Evolutionary conservation across 2,888 invertebrate species (phyloP).

Genomic region (Choristoneura rosaceana): DNA sequence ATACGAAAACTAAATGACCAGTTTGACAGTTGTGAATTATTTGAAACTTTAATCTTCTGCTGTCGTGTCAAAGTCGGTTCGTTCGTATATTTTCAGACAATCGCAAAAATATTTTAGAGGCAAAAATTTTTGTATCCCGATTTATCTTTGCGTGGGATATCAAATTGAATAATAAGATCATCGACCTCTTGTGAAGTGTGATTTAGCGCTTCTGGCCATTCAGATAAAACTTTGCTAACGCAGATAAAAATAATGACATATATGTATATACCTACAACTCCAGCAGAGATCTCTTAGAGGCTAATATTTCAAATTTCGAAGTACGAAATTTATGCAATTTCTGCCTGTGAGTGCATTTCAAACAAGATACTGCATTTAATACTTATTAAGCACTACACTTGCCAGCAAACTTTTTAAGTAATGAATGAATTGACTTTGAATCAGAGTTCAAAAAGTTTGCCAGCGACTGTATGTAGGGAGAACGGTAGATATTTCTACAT

Average conservation of each 20-base stretch:
- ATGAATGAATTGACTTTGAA: too few relatives aligned
- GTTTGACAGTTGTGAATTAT: neutral
- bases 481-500: neutral
- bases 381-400: too few relatives aligned
- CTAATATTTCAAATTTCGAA: neutral
- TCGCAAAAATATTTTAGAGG: neutral
- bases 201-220: neutral
- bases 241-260: neutral
- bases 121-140: neutral
- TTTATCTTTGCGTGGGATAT: neutral
- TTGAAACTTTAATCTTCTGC: neutral
- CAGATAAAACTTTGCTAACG: neutral
- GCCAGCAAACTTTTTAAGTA: too few relatives aligned
- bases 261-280: neutral
- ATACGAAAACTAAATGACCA: too few relatives aligned
- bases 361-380: too few relatives aligned
- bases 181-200: neutral
- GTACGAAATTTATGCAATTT: neutral
- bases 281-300: neutral
- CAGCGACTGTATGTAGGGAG: too few relatives aligned
- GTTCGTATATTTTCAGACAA: neutral
- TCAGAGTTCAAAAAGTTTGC: too few relatives aligned
- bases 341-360: neutral
- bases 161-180: neutral
- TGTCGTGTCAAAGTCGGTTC: neutral